Conservation (phyloP, 2,888 invertebrate genomes). For the Atrina japonica region DNA sequence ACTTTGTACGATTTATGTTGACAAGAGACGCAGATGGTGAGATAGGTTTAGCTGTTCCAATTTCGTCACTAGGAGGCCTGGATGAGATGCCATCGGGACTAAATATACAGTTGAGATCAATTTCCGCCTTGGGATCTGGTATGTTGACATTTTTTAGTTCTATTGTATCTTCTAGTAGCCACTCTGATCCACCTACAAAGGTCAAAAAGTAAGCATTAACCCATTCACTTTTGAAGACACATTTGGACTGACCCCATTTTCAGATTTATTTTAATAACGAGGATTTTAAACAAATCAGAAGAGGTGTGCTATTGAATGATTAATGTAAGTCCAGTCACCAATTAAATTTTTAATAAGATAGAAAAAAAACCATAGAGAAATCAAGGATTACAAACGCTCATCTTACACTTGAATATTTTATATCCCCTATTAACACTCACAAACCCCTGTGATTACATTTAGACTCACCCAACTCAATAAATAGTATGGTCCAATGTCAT, state of each 20-base stretch:
- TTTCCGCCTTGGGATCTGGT: constrained; percentile 77
- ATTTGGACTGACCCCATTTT: too few relatives aligned
- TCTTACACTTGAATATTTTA: too few relatives aligned
- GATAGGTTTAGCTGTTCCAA: constrained; percentile 46
- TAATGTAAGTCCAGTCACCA: too few relatives aligned
- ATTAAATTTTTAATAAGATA: neutral
- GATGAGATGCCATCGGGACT: constrained; percentile 39
- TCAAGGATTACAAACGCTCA: too few relatives aligned
- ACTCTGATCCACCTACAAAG: constrained; percentile 87
- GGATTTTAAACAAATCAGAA: too few relatives aligned
- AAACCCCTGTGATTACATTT: too few relatives aligned
- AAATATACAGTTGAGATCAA: constrained; percentile 69
- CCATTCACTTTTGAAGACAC: too few relatives aligned
- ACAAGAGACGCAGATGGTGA: constrained; percentile 58
- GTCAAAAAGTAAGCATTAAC: too few relatives aligned
- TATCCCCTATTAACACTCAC: too few relatives aligned
- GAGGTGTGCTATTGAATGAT: too few relatives aligned
- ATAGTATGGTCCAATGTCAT: too few relatives aligned
- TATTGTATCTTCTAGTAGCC: constrained; percentile 97
- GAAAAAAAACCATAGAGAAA: neutral
- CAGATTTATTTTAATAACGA: neutral
- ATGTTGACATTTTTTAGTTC: constrained; percentile 95
- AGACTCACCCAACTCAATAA: too few relatives aligned
- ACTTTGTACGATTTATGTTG: constrained; percentile 66
- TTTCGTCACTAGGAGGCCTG: constrained; percentile 36